These are phyloP conservation scores for Aurelia aurita DNA, from an alignment of 30 jellyfish, hydroid and myxozoan species.

Conservation along the genomic window DNA sequence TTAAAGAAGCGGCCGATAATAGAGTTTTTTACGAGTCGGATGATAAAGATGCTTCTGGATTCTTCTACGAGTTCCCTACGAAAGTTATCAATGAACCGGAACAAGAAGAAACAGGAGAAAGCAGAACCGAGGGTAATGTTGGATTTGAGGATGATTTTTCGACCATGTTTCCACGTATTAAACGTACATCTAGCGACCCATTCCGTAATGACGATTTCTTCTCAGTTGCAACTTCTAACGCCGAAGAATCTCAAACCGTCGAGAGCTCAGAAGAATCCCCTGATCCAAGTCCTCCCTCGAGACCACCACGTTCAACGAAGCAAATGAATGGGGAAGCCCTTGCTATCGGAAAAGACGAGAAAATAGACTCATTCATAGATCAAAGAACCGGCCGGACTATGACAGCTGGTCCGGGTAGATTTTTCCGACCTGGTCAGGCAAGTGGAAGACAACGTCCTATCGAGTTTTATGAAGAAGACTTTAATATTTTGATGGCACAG, in stretches of 20 bases:
- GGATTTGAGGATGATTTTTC: slow-evolving; percentile 68
- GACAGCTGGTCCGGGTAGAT: slow-evolving; percentile 83
- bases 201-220: slow-evolving; percentile 67
- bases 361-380: slow-evolving; percentile 57
- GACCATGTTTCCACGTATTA: slow-evolving; percentile 13
- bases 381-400: slow-evolving; percentile 67
- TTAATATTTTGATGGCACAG: slow-evolving; percentile 77
- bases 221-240: not conserved
- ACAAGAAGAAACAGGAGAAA: not conserved
- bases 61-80: slow-evolving; percentile 38
- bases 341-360: slow-evolving; percentile 34
- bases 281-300: slow-evolving; percentile 16
- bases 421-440: slow-evolving; percentile 66
- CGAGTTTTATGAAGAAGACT: slow-evolving; percentile 83
- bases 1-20: not conserved
- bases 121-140: not conserved
- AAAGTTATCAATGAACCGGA: slow-evolving; percentile 9
- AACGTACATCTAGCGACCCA: slow-evolving; percentile 40
- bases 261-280: not conserved
- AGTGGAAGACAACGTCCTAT: slow-evolving; percentile 47
- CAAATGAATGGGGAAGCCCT: slow-evolving; percentile 25
- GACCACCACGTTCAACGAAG: slow-evolving; percentile 45
- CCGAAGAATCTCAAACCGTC: not conserved
- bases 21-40: not conserved
- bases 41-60: not conserved